Conservation (phyloP, 2,797 vertebrate species). For the Phalanger gymnotis region DNA sequence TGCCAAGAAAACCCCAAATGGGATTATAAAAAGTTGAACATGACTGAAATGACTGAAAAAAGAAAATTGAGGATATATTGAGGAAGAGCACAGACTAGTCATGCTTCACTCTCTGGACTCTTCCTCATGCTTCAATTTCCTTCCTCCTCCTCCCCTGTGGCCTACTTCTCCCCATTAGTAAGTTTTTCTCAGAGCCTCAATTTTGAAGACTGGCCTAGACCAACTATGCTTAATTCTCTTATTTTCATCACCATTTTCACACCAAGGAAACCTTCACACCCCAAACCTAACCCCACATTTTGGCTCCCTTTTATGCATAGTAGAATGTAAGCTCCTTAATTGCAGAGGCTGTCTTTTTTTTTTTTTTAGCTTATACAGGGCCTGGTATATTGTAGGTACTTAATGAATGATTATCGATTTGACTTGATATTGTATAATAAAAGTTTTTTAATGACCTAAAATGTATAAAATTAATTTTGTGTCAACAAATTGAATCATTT, state of each 20-base stretch:
- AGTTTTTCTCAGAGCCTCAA: neutral
- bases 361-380: neutral
- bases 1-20: neutral
- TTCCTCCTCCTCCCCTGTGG: neutral
- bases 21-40: neutral
- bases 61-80: neutral
- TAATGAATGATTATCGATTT: neutral
- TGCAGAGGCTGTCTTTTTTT: neutral
- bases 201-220: neutral
- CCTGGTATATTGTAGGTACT: neutral
- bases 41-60: neutral
- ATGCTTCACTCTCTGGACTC: neutral
- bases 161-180: neutral
- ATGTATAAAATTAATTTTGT: neutral
- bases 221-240: neutral
- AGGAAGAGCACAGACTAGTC: neutral
- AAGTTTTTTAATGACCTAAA: neutral
- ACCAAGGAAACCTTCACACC: neutral
- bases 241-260: neutral
- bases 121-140: neutral
- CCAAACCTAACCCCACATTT: neutral
- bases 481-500: neutral
- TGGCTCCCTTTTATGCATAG: neutral
- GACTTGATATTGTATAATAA: neutral
- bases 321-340: neutral